phyloP scores from a whole-genome alignment of 2,113 vertebrate species.

The Jacana jacana region DNA sequence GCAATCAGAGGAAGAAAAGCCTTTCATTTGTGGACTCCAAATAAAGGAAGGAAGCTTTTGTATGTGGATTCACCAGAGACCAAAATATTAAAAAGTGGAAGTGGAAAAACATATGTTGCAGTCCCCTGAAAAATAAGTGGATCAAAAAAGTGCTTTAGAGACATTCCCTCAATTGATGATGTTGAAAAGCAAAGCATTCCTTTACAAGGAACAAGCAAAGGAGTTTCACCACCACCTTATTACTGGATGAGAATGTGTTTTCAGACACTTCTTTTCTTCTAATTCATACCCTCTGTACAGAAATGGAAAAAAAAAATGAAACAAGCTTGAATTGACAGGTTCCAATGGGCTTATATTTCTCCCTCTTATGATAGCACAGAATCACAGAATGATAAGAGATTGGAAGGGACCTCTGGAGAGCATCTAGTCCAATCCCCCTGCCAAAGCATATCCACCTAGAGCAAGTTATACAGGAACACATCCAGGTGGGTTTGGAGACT shows the following conservation, averaged over 20 bases:
- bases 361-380: neutral
- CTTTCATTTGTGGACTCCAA: slow-evolving; percentile 79
- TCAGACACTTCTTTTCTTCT: neutral
- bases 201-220: neutral
- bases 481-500: no score
- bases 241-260: neutral
- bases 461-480: no score
- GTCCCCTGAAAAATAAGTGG: slow-evolving; percentile 41
- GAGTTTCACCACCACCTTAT: neutral
- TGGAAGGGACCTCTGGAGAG: no score
- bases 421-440: no score
- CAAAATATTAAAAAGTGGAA: slow-evolving; percentile 81
- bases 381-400: no score
- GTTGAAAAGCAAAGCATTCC: slow-evolving; percentile 10
- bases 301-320: neutral
- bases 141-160: slow-evolving; percentile 48
- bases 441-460: no score
- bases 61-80: slow-evolving; percentile 74
- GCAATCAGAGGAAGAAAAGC: slow-evolving; percentile 79
- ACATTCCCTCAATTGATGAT: slow-evolving; percentile 4
- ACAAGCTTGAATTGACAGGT: neutral
- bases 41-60: slow-evolving; percentile 81
- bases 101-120: slow-evolving; percentile 76
- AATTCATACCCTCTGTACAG: neutral
- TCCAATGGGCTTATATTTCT: neutral